These are phyloP conservation scores for Leptinotarsa lineolata DNA, from an alignment of 1,140 invertebrate genomes.

Conservation along the genomic window DNA sequence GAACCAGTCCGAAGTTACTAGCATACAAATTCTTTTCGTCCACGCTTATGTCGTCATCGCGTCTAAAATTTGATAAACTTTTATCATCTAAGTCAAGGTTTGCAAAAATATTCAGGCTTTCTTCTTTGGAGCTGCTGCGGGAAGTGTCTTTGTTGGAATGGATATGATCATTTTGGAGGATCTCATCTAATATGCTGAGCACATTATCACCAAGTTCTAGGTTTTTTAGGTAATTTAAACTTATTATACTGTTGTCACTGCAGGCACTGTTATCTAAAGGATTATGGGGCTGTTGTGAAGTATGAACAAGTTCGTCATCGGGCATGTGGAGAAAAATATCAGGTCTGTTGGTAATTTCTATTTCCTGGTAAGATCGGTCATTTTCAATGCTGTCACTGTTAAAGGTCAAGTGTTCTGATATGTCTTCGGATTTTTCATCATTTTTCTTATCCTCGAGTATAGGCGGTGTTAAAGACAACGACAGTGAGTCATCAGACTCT, in stretches of 20 bases:
- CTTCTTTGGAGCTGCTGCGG: slow-evolving; percentile 36
- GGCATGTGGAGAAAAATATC: slow-evolving; percentile 17
- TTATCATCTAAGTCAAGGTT: slow-evolving; percentile 50
- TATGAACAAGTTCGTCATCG: slow-evolving; percentile 27
- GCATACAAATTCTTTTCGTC: slow-evolving; percentile 30
- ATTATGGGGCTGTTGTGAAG: slow-evolving; percentile 34
- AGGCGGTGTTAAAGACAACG: slow-evolving; percentile 37
- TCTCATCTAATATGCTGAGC: slow-evolving; percentile 51
- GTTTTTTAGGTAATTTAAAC: slow-evolving; percentile 30
- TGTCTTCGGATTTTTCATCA: slow-evolving; percentile 35
- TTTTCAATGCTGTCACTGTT: slow-evolving; percentile 48
- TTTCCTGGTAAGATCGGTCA: slow-evolving; percentile 53
- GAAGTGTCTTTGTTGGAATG: slow-evolving; percentile 35
- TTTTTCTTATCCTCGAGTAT: slow-evolving; percentile 29
- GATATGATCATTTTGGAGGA: slow-evolving; percentile 47
- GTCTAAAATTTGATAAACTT: slow-evolving; percentile 46
- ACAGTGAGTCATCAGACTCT: slow-evolving; percentile 29
- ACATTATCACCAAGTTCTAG: slow-evolving; percentile 38
- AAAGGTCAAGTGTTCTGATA: slow-evolving; percentile 49
- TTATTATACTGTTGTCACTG: slow-evolving; percentile 37
- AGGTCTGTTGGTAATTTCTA: slow-evolving; percentile 47
- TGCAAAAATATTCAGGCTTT: slow-evolving; percentile 52
- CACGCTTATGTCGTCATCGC: slow-evolving; percentile 22
- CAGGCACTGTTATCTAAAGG: slow-evolving; percentile 41
- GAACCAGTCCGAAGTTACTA: slow-evolving; percentile 28